Evolutionary conservation across 2,888 invertebrate genomes (phyloP).

Genomic region (Lasioglossum morio): DNA sequence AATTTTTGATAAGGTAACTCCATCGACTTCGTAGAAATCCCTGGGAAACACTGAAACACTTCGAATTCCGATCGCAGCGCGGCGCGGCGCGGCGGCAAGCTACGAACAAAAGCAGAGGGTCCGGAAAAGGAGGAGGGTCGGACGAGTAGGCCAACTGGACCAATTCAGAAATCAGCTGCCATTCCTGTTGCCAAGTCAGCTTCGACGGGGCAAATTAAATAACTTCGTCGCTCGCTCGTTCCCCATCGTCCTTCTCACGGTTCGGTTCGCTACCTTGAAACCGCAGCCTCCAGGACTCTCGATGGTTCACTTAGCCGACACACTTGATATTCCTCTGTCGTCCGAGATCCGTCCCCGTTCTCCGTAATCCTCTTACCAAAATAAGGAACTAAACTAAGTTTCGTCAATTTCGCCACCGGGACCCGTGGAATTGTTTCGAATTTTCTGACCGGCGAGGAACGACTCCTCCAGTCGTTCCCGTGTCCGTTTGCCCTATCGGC

Average conservation of each 20-base stretch:
- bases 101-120: slow-evolving; percentile 46
- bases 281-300: slow-evolving; percentile 34
- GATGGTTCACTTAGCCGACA: slow-evolving; percentile 51
- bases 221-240: slow-evolving; percentile 66
- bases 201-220: slow-evolving; percentile 77
- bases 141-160: slow-evolving; percentile 61
- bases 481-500: not conserved
- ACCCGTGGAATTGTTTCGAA: slow-evolving; percentile 9
- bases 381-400: slow-evolving; percentile 20
- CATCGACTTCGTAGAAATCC: not conserved
- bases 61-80: slow-evolving; percentile 64
- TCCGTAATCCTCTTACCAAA: slow-evolving; percentile 41
- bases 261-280: slow-evolving; percentile 24
- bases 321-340: slow-evolving; percentile 50
- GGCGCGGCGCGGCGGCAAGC: no score
- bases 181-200: slow-evolving; percentile 77
- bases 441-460: not conserved
- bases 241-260: slow-evolving; percentile 27
- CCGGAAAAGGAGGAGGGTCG: slow-evolving; percentile 34
- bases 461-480: not conserved
- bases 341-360: slow-evolving; percentile 37
- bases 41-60: slow-evolving; percentile 59
- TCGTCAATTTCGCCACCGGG: slow-evolving; percentile 7
- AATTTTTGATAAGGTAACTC: no score
- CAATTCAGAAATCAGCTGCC: slow-evolving; percentile 73